Percentiles rank a stretch among this genome's conserved stretches.
Conservation (phyloP, 2,113 vertebrate species). For the Lepus americanus region DNA sequence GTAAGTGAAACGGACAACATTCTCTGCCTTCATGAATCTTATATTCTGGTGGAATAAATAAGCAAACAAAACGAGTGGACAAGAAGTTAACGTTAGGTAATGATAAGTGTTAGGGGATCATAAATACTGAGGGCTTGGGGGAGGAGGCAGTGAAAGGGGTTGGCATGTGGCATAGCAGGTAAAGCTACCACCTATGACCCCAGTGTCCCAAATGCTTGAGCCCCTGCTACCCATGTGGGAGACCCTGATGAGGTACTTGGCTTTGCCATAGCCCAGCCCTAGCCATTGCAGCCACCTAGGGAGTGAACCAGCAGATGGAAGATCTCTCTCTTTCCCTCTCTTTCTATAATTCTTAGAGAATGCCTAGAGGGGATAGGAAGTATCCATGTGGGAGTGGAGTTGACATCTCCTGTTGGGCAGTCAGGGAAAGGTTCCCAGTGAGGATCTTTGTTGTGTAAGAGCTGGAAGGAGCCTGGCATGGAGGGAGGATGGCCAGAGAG, state of each 20-base stretch:
- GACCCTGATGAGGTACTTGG: too few species aligned
- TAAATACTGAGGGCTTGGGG: not conserved
- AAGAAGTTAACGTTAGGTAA: not conserved
- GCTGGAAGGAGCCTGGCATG: not conserved
- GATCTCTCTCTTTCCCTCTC: too few species aligned
- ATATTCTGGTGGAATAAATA: not conserved
- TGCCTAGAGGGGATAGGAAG: not conserved
- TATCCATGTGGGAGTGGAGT: not conserved
- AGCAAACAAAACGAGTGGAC: not conserved
- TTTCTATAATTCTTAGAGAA: not conserved
- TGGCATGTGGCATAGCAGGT: too few species aligned
- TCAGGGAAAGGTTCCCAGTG: not conserved
- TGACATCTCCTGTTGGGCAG: not conserved
- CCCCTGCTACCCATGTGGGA: too few species aligned
- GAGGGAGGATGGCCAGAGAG: not conserved
- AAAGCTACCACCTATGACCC: too few species aligned
- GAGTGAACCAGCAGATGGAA: too few species aligned
- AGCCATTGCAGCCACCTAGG: too few species aligned
- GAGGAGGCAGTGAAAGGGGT: too few species aligned
- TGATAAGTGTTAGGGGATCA: not conserved
- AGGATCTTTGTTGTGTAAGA: not conserved
- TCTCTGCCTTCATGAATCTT: not conserved
- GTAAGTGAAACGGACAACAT: not conserved
- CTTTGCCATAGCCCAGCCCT: too few species aligned
- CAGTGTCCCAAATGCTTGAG: too few species aligned